Base-by-base conservation (phyloP, 2,797 vertebrate genomes). In the Capromys pilorides region DNA sequence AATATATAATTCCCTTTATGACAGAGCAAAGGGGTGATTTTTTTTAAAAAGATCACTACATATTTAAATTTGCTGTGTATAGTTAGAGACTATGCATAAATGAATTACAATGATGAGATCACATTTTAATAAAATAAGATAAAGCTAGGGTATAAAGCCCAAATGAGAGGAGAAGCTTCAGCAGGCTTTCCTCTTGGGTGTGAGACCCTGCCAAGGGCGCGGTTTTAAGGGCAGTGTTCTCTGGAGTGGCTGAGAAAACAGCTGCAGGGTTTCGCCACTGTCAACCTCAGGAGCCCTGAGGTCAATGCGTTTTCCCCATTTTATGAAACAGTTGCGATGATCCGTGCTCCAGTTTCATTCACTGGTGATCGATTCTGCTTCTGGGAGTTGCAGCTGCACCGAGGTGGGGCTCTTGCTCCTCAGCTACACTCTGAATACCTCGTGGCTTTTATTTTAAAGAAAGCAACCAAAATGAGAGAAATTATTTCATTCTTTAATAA, bases 381-480 rank as follows among this genome's bases (percentile, higher is more conserved):
- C 41, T 75, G 21, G n/a, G 21, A 41, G 14, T 54, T 64, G 54
- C 33, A 5, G 39, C 33, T 31, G 24, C 1, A 6, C 18, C 11
- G 6, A 41, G 22, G 22, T 26, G 41, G 22, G 5, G 26, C 36
- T 73, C 39, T 26, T 22, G 22, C 39, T 21, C 5, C 11, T 41
- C 41, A 73, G 71, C 11, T 26, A 3, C 11, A 13, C 71, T 36
- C 71, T 24, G 36, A 41, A 26, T 41, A 73, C 22, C 39, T 16
- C n/a, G 41, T 10, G 5, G 14, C 87, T 93, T 94, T 93, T 66
- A 54, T 89, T 92, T 96, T 95, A 39, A 83, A 80, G 33, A 89
- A 88, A 41, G 22, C 9, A 71, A 45, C 13, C 77, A 57, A 49
- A 95, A 39, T 67, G n/a, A 36, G 19, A 11, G 14, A 75, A 59